These are phyloP conservation scores for Aphyosemion australe DNA, from an alignment of 2,113 vertebrate genomes.

Conservation along the genomic window DNA sequence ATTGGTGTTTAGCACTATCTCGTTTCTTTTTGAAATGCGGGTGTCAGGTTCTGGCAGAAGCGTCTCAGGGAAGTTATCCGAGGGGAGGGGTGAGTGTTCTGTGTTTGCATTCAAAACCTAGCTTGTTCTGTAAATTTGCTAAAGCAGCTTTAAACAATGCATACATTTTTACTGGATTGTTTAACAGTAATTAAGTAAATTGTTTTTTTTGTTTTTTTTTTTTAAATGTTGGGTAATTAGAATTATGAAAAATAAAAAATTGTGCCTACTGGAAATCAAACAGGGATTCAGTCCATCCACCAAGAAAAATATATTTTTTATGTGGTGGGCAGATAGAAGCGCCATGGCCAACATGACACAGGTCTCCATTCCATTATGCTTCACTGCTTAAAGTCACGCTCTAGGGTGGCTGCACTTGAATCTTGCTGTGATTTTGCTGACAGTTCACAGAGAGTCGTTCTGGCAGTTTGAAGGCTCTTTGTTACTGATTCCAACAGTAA, in stretches of 20 bases:
- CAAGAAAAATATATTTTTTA: background rate
- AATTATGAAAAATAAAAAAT: too few relatives aligned
- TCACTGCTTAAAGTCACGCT: constrained; percentile 26
- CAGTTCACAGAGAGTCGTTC: constrained; percentile 17
- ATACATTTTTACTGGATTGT: too few relatives aligned
- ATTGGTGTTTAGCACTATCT: too few relatives aligned
- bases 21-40: too few relatives aligned
- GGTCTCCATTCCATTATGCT: background rate
- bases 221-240: too few relatives aligned
- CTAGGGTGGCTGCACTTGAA: background rate
- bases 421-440: background rate
- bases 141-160: too few relatives aligned
- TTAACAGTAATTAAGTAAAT: background rate
- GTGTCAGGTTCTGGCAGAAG: too few relatives aligned
- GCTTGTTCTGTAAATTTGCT: too few relatives aligned
- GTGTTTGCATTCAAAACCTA: too few relatives aligned
- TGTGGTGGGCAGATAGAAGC: constrained; percentile 11
- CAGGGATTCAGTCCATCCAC: background rate
- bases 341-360: constrained; percentile 31
- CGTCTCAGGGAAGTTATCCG: too few relatives aligned
- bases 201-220: background rate
- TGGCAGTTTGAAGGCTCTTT: constrained; percentile 25
- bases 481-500: constrained; percentile 51
- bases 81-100: too few relatives aligned
- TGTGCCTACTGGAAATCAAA: background rate